phyloP scores from a whole-genome alignment of 1,140 invertebrate genomes.

The Orchestia grillus region DNA sequence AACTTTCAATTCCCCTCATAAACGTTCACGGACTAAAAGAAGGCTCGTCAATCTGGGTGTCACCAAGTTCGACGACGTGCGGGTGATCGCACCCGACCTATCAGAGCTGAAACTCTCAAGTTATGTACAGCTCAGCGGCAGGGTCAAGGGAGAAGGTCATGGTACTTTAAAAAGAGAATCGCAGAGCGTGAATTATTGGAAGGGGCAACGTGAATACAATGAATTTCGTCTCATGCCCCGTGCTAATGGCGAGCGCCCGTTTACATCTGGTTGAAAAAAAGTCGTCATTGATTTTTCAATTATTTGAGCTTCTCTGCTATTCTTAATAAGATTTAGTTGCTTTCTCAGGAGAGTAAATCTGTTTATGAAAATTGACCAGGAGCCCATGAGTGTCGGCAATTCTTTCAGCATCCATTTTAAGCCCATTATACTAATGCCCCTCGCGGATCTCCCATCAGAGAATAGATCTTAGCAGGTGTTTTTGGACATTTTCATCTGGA shows the following conservation, averaged over 20 bases:
- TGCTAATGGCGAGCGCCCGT: not conserved
- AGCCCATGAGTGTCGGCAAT: no score
- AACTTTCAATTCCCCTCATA: not conserved
- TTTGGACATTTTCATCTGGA: no score
- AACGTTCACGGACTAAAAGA: not conserved
- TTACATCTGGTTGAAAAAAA: not conserved
- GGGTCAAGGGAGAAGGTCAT: not conserved
- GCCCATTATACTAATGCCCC: no score
- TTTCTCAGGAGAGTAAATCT: not conserved
- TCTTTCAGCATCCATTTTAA: no score
- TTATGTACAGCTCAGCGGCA: not conserved
- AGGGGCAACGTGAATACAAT: not conserved
- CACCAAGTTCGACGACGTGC: not conserved
- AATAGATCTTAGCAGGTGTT: no score
- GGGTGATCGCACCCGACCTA: not conserved
- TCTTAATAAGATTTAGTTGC: no score
- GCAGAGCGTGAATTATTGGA: not conserved
- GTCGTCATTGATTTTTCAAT: not conserved
- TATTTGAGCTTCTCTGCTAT: not conserved
- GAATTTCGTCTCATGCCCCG: not conserved
- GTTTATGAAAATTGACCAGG: no score
- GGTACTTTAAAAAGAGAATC: no score
- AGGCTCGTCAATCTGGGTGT: not conserved
- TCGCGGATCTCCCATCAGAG: no score
- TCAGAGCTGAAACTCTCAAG: not conserved